phyloP scores from a whole-genome alignment of 2,888 invertebrate species.

The Allygus modestus region DNA sequence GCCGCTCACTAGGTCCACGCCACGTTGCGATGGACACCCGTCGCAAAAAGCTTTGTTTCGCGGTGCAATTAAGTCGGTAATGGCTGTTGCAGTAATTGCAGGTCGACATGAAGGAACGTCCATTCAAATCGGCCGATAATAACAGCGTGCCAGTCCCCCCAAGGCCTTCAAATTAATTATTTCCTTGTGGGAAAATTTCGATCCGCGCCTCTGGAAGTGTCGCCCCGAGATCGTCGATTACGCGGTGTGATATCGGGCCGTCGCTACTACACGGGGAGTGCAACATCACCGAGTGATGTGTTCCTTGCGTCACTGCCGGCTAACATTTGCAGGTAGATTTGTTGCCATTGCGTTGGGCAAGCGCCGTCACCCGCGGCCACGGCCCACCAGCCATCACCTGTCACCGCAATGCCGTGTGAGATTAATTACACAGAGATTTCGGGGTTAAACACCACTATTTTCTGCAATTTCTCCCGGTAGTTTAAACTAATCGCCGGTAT shows the following conservation, averaged over 20 bases:
- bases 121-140: conserved; percentile 46
- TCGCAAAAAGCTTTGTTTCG: conserved; percentile 42
- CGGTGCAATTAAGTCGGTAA: conserved; percentile 27
- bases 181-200: conserved; percentile 42
- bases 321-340: too few relatives aligned
- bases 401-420: background rate
- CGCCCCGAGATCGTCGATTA: background rate
- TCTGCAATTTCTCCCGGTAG: conserved; percentile 8
- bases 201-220: conserved; percentile 12
- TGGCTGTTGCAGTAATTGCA: conserved; percentile 39
- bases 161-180: conserved; percentile 44
- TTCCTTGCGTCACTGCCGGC: too few relatives aligned
- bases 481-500: background rate
- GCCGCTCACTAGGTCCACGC: too few relatives aligned
- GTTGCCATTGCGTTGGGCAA: too few relatives aligned
- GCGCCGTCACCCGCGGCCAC: background rate
- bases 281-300: too few relatives aligned
- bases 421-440: conserved; percentile 4
- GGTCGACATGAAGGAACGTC: conserved; percentile 8
- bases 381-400: conserved; percentile 2
- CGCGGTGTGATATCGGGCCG: too few relatives aligned
- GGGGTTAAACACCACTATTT: background rate
- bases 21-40: conserved; percentile 13
- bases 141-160: conserved; percentile 16
- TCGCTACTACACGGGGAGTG: too few relatives aligned